Evolutionary conservation across 2,888 invertebrate species (phyloP).

Genomic region (Sylvicola fuscatus): DNA sequence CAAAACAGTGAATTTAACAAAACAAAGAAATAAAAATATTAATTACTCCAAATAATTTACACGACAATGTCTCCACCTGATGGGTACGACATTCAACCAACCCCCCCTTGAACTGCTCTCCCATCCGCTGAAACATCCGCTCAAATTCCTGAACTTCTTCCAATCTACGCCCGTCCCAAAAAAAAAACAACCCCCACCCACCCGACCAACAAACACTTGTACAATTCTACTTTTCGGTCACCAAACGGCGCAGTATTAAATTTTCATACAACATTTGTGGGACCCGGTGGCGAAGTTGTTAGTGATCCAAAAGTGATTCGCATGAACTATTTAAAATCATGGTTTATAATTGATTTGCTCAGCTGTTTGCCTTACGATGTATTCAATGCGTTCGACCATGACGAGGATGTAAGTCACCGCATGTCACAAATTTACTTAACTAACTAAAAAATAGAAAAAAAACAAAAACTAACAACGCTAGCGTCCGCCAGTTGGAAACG

Average conservation of each 20-base stretch:
- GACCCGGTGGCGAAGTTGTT: slow-evolving; percentile 88
- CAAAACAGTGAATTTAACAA: not conserved
- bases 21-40: no score
- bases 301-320: slow-evolving; percentile 96
- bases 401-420: slow-evolving; percentile 63
- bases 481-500: no score
- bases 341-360: slow-evolving; percentile 98
- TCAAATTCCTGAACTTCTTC: no score
- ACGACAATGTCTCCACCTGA: no score
- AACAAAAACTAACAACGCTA: no score
- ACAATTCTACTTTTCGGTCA: not conserved
- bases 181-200: no score
- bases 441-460: not conserved
- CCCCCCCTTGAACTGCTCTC: no score
- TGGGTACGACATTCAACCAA: no score
- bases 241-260: slow-evolving; percentile 52
- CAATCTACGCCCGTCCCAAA: not conserved
- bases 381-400: slow-evolving; percentile 99
- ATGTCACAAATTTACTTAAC: not conserved
- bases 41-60: no score
- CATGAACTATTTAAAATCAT: slow-evolving; percentile 97
- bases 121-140: no score
- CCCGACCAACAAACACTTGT: not conserved
- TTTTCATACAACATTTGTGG: slow-evolving; percentile 99
- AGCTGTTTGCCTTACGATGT: slow-evolving; percentile 99